Percentiles rank a stretch among this genome's conserved stretches.
phyloP scores from a whole-genome alignment of 2,888 invertebrate species.

The Drosophila testacea region DNA sequence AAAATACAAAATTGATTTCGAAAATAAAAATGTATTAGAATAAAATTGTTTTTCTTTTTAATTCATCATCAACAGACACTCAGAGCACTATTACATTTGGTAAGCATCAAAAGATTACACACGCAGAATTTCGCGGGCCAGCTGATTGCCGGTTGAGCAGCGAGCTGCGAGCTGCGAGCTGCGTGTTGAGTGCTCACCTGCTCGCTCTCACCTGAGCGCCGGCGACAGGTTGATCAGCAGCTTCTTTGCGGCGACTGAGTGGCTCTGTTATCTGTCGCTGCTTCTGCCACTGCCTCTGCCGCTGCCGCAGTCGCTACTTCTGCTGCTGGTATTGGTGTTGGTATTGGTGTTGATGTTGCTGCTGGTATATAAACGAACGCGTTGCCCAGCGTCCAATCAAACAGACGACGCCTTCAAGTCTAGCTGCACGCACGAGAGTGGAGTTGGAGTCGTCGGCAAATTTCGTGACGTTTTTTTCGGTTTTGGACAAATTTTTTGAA shows the following conservation, averaged over 20 bases:
- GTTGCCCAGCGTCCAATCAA: constrained; percentile 82
- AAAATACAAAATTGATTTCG: no score
- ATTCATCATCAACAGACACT: background rate
- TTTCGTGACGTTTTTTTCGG: constrained; percentile 70
- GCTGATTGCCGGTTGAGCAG: constrained; percentile 32
- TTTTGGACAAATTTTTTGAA: constrained; percentile 50
- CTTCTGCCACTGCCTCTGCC: constrained; percentile 14
- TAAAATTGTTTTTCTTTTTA: no score
- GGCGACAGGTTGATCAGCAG: constrained; percentile 63
- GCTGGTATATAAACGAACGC: constrained; percentile 83
- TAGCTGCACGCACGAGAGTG: constrained; percentile 84
- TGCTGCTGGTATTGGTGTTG: constrained; percentile 23
- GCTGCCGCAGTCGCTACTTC: constrained; percentile 18
- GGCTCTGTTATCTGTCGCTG: constrained; percentile 39
- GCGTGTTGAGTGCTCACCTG: constrained; percentile 31
- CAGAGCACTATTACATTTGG: background rate
- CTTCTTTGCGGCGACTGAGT: constrained; percentile 48
- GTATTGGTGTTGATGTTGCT: constrained; percentile 18
- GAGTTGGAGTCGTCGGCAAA: constrained; percentile 82
- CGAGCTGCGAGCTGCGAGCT: background rate
- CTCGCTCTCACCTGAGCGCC: constrained; percentile 35
- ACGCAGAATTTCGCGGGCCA: constrained; percentile 9
- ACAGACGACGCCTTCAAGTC: constrained; percentile 86
- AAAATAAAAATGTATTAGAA: no score
- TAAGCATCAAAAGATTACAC: background rate